These are phyloP conservation scores for Borostomias antarcticus DNA, from an alignment of 2,797 vertebrate genomes.

Conservation along the genomic window DNA sequence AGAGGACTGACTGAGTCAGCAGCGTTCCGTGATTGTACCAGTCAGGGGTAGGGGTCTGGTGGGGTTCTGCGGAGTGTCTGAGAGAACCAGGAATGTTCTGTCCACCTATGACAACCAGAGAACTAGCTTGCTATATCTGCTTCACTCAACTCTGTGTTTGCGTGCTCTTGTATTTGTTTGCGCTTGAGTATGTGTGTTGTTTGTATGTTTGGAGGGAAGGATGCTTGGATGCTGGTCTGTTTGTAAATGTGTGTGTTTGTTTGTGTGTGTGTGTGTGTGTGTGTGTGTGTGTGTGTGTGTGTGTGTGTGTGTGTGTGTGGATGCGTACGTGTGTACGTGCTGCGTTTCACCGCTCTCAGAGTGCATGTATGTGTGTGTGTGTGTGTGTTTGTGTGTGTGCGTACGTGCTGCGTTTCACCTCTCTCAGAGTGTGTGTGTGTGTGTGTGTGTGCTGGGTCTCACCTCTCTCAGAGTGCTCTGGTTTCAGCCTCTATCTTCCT, in stretches of 20 bases:
- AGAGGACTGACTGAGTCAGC: slow-evolving; percentile 21
- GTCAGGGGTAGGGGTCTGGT: neutral
- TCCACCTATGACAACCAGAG: neutral
- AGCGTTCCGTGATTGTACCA: neutral
- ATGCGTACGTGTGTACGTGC: no score
- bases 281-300: neutral
- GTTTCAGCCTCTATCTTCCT: slow-evolving; percentile 97
- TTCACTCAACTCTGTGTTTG: neutral
- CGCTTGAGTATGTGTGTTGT: neutral
- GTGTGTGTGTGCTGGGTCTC: slow-evolving; percentile 4
- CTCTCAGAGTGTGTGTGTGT: neutral
- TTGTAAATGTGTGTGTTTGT: no score
- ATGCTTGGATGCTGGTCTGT: neutral
- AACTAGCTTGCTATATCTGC: neutral
- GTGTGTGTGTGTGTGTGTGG: no score
- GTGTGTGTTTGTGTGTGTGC: neutral
- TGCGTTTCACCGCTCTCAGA: no score
- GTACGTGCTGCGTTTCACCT: slow-evolving; percentile 9
- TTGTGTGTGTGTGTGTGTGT: no score
- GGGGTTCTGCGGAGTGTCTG: slow-evolving; percentile 10
- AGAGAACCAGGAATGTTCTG: neutral
- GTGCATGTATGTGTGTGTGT: neutral
- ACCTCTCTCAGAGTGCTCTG: slow-evolving; percentile 81
- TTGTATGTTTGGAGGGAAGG: neutral
- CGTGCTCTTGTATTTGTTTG: neutral